These are phyloP conservation scores for Synaphobranchus kaupii DNA, from an alignment of 2,797 vertebrate genomes.

Conservation along the genomic window DNA sequence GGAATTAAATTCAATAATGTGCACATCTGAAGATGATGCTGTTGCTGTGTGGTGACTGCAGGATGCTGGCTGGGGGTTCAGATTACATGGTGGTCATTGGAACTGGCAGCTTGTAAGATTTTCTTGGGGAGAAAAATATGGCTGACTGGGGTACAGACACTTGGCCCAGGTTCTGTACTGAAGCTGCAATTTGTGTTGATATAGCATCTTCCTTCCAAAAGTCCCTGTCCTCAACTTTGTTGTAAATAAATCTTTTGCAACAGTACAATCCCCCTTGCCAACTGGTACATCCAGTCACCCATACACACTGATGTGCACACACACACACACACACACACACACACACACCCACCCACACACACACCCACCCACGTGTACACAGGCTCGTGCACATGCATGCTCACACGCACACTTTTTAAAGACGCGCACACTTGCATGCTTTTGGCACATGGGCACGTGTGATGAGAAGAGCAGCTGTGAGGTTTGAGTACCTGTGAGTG, in stretches of 20 bases:
- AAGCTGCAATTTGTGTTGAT: neutral
- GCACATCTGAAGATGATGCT: neutral
- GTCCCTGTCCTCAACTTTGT: neutral
- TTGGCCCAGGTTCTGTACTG: neutral
- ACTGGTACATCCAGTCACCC: too few relatives aligned
- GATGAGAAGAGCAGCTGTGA: neutral
- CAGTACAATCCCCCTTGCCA: neutral
- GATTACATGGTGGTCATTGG: neutral
- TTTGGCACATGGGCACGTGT: neutral
- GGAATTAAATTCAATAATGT: neutral
- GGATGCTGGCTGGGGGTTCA: neutral
- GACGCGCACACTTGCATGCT: neutral
- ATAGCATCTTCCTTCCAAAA: neutral
- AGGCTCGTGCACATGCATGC: neutral
- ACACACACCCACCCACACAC: neutral
- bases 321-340: neutral
- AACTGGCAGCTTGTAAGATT: neutral
- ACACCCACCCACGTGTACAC: neutral
- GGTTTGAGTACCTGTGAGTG: neutral
- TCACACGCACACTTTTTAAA: neutral
- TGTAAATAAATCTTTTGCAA: neutral
- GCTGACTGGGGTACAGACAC: neutral
- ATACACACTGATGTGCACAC: neutral
- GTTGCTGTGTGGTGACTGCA: neutral
- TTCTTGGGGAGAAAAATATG: neutral